Evolutionary conservation across 2,888 invertebrate genomes (phyloP).

Genomic region (Tinea pellionella): DNA sequence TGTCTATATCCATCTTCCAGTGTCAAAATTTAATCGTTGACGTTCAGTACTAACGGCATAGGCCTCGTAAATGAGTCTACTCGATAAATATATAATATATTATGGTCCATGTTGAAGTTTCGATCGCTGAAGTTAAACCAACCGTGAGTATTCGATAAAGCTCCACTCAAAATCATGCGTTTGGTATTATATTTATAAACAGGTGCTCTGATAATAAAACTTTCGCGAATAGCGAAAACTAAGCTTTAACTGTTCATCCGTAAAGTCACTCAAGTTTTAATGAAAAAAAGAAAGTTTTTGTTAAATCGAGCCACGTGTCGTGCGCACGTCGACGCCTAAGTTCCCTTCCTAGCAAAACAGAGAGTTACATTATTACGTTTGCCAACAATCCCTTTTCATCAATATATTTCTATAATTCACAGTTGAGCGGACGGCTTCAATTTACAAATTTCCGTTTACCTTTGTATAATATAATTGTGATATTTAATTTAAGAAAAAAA

Average conservation of each 20-base stretch:
- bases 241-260: neutral
- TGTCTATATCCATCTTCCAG: no score
- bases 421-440: neutral
- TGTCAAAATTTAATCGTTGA: no score
- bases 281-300: constrained; percentile 22
- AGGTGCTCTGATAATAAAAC: neutral
- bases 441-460: neutral
- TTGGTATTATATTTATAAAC: neutral
- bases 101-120: no score
- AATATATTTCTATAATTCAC: neutral
- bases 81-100: no score
- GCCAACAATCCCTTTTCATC: neutral
- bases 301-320: constrained; percentile 28
- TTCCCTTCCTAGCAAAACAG: neutral
- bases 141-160: neutral
- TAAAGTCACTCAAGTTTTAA: neutral
- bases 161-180: no score
- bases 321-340: neutral
- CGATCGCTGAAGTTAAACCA: no score
- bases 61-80: no score
- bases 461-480: neutral
- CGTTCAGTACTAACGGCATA: no score
- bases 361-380: neutral
- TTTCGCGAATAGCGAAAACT: neutral
- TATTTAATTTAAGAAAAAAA: neutral